Conservation (phyloP, 2,888 invertebrate species). For the Andrena dorsata region DNA sequence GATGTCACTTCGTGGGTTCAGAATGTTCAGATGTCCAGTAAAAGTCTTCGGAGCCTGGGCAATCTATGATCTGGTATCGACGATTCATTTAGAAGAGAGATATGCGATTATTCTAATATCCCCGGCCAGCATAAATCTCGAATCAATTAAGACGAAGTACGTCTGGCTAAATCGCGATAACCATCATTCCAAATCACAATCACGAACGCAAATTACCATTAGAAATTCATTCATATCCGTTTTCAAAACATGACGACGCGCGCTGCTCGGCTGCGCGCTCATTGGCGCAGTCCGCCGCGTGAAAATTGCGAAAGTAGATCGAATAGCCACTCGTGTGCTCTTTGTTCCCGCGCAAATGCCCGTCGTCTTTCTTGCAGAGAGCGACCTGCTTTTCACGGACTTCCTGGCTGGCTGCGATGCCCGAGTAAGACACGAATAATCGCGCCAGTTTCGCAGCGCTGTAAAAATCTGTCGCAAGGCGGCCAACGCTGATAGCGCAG, state of each 20-base stretch:
- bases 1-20: too few relatives aligned
- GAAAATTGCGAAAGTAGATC: slow-evolving; percentile 12
- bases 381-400: slow-evolving; percentile 42
- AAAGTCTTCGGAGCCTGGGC: background rate
- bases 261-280: background rate
- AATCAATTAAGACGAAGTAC: background rate
- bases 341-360: slow-evolving; percentile 7
- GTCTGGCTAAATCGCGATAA: background rate
- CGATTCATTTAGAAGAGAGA: background rate
- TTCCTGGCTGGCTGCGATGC: slow-evolving; percentile 25
- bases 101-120: background rate
- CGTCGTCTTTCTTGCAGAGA: slow-evolving; percentile 4
- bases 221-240: background rate
- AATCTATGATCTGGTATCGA: background rate
- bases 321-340: slow-evolving; percentile 5
- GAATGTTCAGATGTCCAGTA: background rate
- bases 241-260: background rate
- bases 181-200: too few relatives aligned
- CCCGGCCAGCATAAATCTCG: background rate
- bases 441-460: slow-evolving; percentile 5
- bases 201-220: too few relatives aligned
- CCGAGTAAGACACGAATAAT: slow-evolving; percentile 11
- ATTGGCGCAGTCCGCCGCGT: background rate
- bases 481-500: background rate
- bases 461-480: slow-evolving; percentile 12